Conservation (phyloP, 1,140 invertebrate genomes). For the Liolophura sinensis region DNA sequence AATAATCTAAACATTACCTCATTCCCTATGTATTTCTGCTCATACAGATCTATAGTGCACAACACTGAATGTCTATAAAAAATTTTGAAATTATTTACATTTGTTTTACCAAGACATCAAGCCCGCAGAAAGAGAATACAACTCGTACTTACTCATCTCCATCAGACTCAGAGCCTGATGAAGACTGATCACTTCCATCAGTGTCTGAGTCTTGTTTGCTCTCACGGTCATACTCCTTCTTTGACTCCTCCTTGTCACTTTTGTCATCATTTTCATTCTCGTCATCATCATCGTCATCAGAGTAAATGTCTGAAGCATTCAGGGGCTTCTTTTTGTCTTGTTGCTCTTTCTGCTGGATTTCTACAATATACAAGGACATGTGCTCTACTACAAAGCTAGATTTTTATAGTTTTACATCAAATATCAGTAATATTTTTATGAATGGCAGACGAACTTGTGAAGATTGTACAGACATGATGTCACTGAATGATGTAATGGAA, state of each 20-base stretch:
- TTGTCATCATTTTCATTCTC: conserved; percentile 49
- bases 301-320: conserved; percentile 94
- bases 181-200: conserved; percentile 40
- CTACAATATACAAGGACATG: conserved; percentile 7
- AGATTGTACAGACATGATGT: no score
- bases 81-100: neutral
- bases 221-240: conserved; percentile 18
- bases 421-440: no score
- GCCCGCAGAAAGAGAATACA: conserved; percentile 2
- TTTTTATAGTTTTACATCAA: neutral
- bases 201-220: conserved; percentile 37
- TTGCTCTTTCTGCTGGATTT: conserved; percentile 58
- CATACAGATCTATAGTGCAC: no score
- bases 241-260: conserved; percentile 20
- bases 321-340: conserved; percentile 69
- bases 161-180: conserved; percentile 39
- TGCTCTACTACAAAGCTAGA: neutral
- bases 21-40: no score
- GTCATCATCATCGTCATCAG: conserved; percentile 83
- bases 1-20: no score
- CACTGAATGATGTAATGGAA: no score
- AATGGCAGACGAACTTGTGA: no score
- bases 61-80: conserved; percentile 9
- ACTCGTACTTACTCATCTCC: conserved; percentile 37
- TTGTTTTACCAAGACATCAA: neutral